These are phyloP conservation scores for Phenganax subtilis DNA, from an alignment of 92 coral and sea anemone species.

Conservation along the genomic window DNA sequence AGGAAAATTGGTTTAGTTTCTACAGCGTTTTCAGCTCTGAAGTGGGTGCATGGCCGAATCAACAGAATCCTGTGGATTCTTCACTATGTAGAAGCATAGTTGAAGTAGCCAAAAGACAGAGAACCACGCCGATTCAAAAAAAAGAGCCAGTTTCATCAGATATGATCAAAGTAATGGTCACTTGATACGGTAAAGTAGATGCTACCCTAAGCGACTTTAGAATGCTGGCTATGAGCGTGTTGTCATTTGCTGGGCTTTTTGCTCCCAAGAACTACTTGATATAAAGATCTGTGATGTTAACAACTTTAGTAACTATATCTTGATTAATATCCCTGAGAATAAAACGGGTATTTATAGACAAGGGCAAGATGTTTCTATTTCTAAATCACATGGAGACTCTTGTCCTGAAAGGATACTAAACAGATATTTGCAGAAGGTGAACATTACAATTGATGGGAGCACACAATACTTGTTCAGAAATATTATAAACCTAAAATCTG, in stretches of 20 bases:
- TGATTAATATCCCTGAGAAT: constrained; percentile 4
- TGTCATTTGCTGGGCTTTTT: constrained; percentile 37
- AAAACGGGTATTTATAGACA: background rate
- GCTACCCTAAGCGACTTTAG: constrained; percentile 44
- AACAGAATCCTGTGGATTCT: constrained; percentile 44
- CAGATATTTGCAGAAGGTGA: background rate
- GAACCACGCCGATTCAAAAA: constrained; percentile 31
- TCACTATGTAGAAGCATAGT: constrained; percentile 33
- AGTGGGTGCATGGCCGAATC: constrained; percentile 40
- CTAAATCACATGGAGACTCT: constrained; percentile 14
- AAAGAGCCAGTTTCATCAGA: constrained; percentile 41
- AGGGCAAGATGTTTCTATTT: constrained; percentile 33
- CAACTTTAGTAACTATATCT: constrained; percentile 7
- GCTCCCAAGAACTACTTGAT: constrained; percentile 33
- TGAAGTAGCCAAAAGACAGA: constrained; percentile 39
- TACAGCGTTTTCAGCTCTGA: constrained; percentile 45
- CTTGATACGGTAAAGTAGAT: background rate
- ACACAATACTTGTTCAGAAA: constrained; percentile 16
- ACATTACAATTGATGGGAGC: background rate
- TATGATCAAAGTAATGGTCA: constrained; percentile 5
- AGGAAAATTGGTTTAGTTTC: constrained; percentile 22
- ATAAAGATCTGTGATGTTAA: constrained; percentile 6
- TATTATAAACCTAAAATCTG: background rate
- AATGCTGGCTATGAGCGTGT: constrained; percentile 37
- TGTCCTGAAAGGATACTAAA: constrained; percentile 26